A percentile compares a stretch with the other conserved stretches of the same genome.
Conservation (phyloP, 2,113 vertebrate species). For the Acanthisitta chloris region DNA sequence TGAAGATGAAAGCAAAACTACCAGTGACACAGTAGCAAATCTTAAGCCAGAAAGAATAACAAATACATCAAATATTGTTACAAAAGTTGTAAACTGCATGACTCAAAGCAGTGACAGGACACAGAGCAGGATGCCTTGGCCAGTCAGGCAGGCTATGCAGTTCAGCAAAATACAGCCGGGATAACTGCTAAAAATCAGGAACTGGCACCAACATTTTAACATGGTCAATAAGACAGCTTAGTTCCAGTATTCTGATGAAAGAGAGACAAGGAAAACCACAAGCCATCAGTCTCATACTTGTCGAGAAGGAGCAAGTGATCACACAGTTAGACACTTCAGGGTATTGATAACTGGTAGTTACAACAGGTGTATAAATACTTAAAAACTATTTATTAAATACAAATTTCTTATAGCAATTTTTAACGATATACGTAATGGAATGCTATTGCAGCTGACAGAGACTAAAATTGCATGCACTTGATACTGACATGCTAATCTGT, state of each 20-base stretch:
- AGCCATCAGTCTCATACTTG: neutral
- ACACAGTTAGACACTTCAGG: neutral
- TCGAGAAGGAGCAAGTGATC: neutral
- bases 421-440: neutral
- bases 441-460: neutral
- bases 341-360: neutral
- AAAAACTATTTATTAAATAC: neutral
- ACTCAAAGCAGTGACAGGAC: neutral
- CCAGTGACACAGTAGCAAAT: neutral
- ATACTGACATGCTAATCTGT: neutral
- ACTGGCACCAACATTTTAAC: neutral
- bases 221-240: neutral
- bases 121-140: neutral
- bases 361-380: neutral
- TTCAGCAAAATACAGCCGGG: neutral
- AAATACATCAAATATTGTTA: neutral
- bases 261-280: neutral
- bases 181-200: neutral
- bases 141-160: neutral
- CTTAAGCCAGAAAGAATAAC: neutral
- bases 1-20: neutral
- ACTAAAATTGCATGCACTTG: neutral
- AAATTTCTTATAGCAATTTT: neutral
- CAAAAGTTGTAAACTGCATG: neutral
- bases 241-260: neutral